phyloP scores from a whole-genome alignment of 2,113 vertebrate species.

The Struthidea cinerea region DNA sequence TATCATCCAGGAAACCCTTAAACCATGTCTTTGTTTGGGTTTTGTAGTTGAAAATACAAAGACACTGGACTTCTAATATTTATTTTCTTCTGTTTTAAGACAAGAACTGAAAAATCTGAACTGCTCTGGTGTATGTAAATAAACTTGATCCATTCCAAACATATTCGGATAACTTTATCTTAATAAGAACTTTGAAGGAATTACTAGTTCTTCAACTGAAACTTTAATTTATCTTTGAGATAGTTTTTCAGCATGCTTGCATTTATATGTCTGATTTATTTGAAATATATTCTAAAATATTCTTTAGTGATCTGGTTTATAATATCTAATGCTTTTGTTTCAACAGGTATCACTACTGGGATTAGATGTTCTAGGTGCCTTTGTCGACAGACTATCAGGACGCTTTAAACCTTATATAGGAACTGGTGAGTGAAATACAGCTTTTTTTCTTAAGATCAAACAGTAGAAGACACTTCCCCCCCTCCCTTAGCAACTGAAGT shows the following conservation, averaged over 20 bases:
- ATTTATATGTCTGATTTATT: not conserved
- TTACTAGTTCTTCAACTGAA: not conserved
- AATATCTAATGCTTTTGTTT: slow-evolving; percentile 33
- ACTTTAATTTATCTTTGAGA: not conserved
- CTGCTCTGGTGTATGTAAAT: not conserved
- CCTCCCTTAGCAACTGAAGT: not conserved
- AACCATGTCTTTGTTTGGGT: not conserved
- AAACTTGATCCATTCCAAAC: not conserved
- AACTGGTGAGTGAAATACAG: slow-evolving; percentile 79
- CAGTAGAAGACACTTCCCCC: fast-evolving
- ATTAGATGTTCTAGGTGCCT: slow-evolving; percentile 87
- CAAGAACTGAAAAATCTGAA: not conserved
- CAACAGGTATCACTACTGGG: slow-evolving; percentile 89
- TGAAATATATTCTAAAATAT: not conserved
- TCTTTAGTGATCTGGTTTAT: not conserved
- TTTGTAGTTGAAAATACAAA: not conserved
- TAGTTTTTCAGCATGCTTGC: not conserved
- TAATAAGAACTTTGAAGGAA: not conserved
- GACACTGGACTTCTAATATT: not conserved
- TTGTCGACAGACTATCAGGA: slow-evolving; percentile 84
- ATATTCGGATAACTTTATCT: not conserved
- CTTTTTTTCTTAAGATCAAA: not conserved
- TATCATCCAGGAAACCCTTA: not conserved
- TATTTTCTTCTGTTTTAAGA: not conserved
- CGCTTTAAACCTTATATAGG: slow-evolving; percentile 86